Conservation (phyloP, 2,888 invertebrate species). For the Mythimna loreyi region DNA sequence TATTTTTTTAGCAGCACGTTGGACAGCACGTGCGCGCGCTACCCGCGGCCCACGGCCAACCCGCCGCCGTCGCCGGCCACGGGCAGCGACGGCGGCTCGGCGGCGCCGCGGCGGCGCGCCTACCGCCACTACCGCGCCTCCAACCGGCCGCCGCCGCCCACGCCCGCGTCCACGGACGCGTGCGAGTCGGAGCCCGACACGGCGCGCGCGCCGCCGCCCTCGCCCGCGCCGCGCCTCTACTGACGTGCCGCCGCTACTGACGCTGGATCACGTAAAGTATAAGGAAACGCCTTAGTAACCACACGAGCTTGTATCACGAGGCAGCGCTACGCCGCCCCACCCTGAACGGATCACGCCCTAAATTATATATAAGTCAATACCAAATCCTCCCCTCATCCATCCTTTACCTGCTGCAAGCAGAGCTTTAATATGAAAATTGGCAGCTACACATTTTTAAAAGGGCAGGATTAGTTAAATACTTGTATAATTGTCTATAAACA, state of each 20-base stretch:
- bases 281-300: no score
- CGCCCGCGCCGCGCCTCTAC: conserved; percentile 92
- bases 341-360: background rate
- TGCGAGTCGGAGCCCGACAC: conserved; percentile 95
- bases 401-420: background rate
- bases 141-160: conserved; percentile 98
- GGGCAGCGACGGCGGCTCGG: conserved; percentile 92
- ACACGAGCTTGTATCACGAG: no score
- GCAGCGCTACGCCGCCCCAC: background rate
- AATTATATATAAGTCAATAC: no score
- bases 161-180: conserved; percentile 98
- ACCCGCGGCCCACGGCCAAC: conserved; percentile 96
- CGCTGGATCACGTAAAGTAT: no score
- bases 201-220: conserved; percentile 96
- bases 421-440: background rate
- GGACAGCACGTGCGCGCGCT: conserved; percentile 92
- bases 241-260: background rate
- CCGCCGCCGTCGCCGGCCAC: conserved; percentile 98
- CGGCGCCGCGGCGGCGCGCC: conserved; percentile 93
- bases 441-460: background rate
- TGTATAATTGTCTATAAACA: background rate
- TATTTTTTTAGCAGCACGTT: no score
- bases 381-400: no score
- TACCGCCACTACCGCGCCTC: conserved; percentile 95
- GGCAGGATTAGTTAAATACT: background rate